Conservation (phyloP, 2,888 invertebrate species). For the Orthosia incerta region DNA sequence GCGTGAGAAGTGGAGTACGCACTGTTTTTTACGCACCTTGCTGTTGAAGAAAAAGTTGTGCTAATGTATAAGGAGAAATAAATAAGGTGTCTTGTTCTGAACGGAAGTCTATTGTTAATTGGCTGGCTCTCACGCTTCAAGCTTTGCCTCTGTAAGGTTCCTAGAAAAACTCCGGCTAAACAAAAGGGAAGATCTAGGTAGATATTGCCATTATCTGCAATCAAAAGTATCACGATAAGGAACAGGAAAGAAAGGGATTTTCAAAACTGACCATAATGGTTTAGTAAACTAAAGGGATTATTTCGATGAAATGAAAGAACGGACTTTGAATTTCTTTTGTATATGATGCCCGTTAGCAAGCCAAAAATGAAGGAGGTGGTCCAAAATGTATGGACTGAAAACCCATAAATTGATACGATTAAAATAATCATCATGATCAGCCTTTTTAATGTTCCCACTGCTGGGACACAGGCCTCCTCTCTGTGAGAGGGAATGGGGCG, state of each 20-base stretch:
- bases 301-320: too few species aligned
- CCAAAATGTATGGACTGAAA: too few species aligned
- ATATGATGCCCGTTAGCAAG: too few species aligned
- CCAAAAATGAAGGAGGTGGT: too few species aligned
- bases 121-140: background rate
- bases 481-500: too few species aligned
- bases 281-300: background rate
- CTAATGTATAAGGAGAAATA: conserved; percentile 1
- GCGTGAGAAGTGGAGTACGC: conserved; percentile 68
- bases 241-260: background rate
- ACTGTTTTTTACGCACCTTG: conserved; percentile 20
- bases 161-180: background rate
- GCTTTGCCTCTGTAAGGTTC: background rate
- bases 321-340: too few species aligned
- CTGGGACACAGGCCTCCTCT: too few species aligned
- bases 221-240: background rate
- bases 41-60: conserved; percentile 6
- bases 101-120: background rate
- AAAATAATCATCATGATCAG: too few species aligned
- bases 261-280: background rate
- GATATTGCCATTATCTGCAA: too few species aligned
- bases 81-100: background rate
- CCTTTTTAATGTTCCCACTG: too few species aligned
- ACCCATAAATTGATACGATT: too few species aligned
- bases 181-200: too few species aligned